Conservation (phyloP, 2,797 vertebrate genomes). For the Melanogrammus aeglefinus region DNA sequence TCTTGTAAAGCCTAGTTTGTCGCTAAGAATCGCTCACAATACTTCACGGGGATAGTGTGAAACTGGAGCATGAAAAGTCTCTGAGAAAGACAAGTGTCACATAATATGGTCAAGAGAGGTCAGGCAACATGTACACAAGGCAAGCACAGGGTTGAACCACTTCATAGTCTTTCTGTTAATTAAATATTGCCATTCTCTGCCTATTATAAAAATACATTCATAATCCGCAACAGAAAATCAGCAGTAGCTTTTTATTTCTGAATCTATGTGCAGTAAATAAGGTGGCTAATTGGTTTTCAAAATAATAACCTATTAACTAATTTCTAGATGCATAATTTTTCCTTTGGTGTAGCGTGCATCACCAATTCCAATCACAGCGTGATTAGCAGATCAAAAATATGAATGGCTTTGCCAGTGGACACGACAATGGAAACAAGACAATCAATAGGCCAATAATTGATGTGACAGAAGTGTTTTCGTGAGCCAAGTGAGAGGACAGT, state of each 20-base stretch:
- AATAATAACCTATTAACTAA: neutral
- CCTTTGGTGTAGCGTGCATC: constrained; percentile 14
- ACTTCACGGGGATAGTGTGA: constrained; percentile 30
- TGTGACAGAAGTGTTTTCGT: constrained; percentile 34
- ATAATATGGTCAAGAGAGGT: constrained; percentile 21
- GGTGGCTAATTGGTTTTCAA: neutral
- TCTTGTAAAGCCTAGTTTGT: constrained; percentile 16
- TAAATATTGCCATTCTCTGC: neutral
- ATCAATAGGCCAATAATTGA: constrained; percentile 45
- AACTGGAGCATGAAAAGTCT: constrained; percentile 38
- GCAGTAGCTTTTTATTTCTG: neutral
- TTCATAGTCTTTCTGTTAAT: neutral
- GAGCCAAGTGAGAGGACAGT: neutral
- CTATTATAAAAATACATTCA: neutral
- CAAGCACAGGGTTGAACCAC: neutral
- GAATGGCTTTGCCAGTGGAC: constrained; percentile 47
- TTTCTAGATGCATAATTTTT: neutral
- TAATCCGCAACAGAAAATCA: neutral
- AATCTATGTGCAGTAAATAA: neutral
- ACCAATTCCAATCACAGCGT: neutral
- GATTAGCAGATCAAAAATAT: constrained; percentile 36
- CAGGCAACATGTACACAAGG: constrained; percentile 1
- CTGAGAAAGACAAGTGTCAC: constrained; percentile 42
- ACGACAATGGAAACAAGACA: constrained; percentile 48
- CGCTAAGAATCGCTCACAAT: constrained; percentile 26